Conservation (phyloP, 2,113 vertebrate species). For the Quiscalus mexicanus region DNA sequence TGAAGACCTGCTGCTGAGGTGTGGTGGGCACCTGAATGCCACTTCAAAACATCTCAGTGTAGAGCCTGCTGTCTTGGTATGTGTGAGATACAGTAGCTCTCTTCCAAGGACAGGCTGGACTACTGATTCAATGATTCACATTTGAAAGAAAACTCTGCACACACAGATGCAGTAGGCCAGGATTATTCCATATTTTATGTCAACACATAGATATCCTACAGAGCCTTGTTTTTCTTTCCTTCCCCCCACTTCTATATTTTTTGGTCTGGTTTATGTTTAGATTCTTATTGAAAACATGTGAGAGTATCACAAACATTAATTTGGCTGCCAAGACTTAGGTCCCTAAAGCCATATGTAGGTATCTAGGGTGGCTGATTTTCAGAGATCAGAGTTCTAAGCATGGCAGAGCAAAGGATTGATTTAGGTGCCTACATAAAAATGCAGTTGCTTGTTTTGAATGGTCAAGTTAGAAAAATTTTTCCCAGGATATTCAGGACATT, state of each 20-base stretch:
- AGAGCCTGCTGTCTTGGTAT: not conserved
- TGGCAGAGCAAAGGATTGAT: not conserved
- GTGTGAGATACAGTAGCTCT: not conserved
- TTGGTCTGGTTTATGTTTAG: conserved; percentile 39
- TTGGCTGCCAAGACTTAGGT: not conserved
- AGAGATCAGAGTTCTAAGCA: not conserved
- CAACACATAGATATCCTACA: not conserved
- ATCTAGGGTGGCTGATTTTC: not conserved
- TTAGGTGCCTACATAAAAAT: not conserved
- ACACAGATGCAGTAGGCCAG: not conserved
- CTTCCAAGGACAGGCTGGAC: not conserved
- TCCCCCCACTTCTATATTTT: not conserved
- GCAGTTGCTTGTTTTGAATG: not conserved
- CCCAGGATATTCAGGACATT: not conserved
- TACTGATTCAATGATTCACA: not conserved
- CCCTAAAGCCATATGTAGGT: not conserved
- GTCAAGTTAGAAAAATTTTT: not conserved
- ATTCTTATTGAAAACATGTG: conserved; percentile 44
- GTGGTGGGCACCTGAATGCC: not conserved
- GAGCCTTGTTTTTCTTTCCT: not conserved
- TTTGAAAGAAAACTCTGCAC: not conserved
- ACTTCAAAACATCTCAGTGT: not conserved
- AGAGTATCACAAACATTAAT: not conserved
- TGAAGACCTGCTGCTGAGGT: not conserved
- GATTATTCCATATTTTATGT: conserved; percentile 44